Base-by-base conservation (phyloP, 2,797 vertebrate genomes). In the Pipistrellus pipistrellus region DNA sequence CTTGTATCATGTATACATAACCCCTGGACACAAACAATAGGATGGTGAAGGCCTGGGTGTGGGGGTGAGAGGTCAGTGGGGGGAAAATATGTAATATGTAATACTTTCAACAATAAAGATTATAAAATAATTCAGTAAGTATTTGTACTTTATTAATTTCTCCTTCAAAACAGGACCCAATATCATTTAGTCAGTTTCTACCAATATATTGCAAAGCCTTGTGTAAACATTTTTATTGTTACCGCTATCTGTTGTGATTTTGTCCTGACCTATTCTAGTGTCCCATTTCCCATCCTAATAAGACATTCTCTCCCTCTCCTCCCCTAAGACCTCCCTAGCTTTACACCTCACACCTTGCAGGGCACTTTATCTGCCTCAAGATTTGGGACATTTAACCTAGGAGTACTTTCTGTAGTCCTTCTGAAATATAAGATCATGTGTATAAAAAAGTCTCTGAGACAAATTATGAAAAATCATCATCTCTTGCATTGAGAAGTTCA, bases 391-490 rank as follows among this genome's bases (percentile, higher is more conserved):
- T 93, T 91, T 73, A 91, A 64, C 23, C 13, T 66, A 62, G 27
- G n/a, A 81, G 62, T 94, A 48, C n/a, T 80, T 69, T 69, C 69
- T 72, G 46, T 84, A 57, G 21, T 85, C 32, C 18, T 85, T 59
- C 41, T 85, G 46, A 85, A 89, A 81, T 95, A 7, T 93, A 77
- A 53, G 21, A 59, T 84, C 30, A 38, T 72, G 13, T 81, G 80
- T 48, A 41, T 85, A n/a, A 89, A 85, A 51, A 71, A 27, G 30
- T 80, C 11, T 90, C 66, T 68, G 32, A 68, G 38, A 92, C 10
- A 64, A 59, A 32, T 82, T 91, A 51, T 82, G 75, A 90, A 91
- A 93, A 84, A 44, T 90, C 27, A 75, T 80, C 85, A 55, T 95
- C 27, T 85, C 18, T 68, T 23, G n/a, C 25, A 62, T 21, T 73